phyloP scores from a whole-genome alignment of 2,113 vertebrate genomes.

The Spea bombifrons region DNA sequence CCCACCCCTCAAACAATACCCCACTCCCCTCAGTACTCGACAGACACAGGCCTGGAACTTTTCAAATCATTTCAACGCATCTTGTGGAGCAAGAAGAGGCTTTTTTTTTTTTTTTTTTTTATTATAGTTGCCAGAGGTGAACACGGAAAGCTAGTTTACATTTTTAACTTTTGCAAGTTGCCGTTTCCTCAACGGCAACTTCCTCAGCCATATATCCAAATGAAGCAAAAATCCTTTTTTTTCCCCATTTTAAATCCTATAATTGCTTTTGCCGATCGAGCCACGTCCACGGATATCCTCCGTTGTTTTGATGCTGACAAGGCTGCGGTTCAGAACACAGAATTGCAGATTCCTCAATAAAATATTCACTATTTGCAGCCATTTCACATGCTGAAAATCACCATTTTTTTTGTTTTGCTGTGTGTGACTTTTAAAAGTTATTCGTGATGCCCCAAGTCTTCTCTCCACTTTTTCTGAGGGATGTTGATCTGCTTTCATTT shows the following conservation, averaged over 20 bases:
- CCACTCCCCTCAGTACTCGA: slow-evolving; percentile 13
- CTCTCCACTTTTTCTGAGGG: background rate
- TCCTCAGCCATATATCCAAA: slow-evolving; percentile 73
- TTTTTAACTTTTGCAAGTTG: slow-evolving; percentile 73
- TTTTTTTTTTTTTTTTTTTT: background rate
- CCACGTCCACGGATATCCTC: background rate
- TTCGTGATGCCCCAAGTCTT: background rate
- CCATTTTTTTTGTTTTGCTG: slow-evolving; percentile 51
- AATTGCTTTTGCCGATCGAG: background rate
- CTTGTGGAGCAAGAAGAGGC: slow-evolving; percentile 24
- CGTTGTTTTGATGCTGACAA: slow-evolving; percentile 5
- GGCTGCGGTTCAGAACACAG: background rate
- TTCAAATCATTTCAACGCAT: slow-evolving; percentile 53
- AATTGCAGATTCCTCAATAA: background rate
- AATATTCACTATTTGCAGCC: slow-evolving; percentile 54
- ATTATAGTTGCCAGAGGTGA: slow-evolving; percentile 75
- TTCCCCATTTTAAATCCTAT: background rate
- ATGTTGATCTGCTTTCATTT: slow-evolving; percentile 10
- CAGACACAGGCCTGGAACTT: slow-evolving; percentile 67
- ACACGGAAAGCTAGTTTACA: slow-evolving; percentile 71
- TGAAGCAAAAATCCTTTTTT: slow-evolving; percentile 60
- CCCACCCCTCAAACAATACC: background rate
- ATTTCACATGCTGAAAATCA: slow-evolving; percentile 61
- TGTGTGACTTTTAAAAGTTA: slow-evolving; percentile 51
- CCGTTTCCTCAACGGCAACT: slow-evolving; percentile 68